Base-by-base conservation (phyloP, 2,888 invertebrate genomes). In the Rotaria socialis region DNA sequence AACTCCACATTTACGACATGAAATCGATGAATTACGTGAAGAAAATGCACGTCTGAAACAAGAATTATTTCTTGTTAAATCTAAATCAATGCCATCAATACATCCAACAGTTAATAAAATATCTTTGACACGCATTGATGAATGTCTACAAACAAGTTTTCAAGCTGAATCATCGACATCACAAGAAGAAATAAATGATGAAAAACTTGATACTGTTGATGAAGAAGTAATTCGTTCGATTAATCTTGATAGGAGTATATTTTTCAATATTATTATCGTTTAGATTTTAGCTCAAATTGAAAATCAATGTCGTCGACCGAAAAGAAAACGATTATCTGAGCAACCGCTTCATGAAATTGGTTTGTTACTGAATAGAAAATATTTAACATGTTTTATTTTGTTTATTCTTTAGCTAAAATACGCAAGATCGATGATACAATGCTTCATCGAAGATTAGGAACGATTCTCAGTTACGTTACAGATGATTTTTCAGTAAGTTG, bases 201-300 rank as follows among this genome's bases (percentile, higher is more conserved):
- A 80, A 80, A 43, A 43, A 47, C 19, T 67, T 35, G 80, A 80
- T 80, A 80, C 11, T n/a, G 43, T 80, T 80, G n/a, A 80, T 80
- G 80, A 80, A 47, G 47, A 80, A 47, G 80, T 80, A 80, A 24
- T 3, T 75, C 0, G 24, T 16, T 24, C 8, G 7, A 47, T 3
- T 10, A 22, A 43, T 24, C 43, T 43, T 75, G 1, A 43, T 43
- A 19, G 41, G 5, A 16, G 43, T 5, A 43, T 22, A 8, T 22
- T 22, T 16, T 75, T n/a, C 35, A 0, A n/a, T 80, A 24, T 75
- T 14, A 52, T 1, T 52, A 14, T 52, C 52, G 11, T 52, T 24
- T 80, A 80, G 80, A 80, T 80, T 47, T 80, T 80, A n/a, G 47
- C 80, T 24, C 80, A 80, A 80, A 80, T 80, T n/a, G 80, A 80